Conservation (phyloP, 2,113 vertebrate species). For the Nycticebus coucang region DNA sequence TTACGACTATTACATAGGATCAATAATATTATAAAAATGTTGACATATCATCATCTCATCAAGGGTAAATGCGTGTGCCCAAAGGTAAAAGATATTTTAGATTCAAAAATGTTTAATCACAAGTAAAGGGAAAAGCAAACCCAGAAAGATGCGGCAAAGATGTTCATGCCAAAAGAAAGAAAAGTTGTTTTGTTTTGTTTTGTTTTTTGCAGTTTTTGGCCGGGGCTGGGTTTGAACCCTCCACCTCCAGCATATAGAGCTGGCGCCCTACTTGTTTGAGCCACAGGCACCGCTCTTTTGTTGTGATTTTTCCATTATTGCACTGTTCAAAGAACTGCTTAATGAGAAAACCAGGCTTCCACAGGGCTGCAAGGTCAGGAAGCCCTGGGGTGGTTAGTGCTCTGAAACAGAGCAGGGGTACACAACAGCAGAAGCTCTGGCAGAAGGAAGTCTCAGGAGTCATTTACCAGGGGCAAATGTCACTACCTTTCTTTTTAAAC, state of each 20-base stretch:
- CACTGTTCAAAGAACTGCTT: not conserved
- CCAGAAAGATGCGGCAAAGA: not conserved
- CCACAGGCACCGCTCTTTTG: too few species aligned
- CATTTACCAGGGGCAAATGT: not conserved
- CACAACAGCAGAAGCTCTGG: not conserved
- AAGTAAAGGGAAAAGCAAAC: not conserved
- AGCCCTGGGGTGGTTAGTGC: fast-evolving
- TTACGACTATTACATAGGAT: not conserved
- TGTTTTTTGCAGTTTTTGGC: too few species aligned
- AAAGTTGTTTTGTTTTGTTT: too few species aligned
- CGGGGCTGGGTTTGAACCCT: too few species aligned
- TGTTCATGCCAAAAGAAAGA: not conserved
- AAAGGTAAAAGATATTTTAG: not conserved
- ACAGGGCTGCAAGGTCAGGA: fast-evolving
- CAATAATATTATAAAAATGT: not conserved
- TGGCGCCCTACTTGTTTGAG: too few species aligned
- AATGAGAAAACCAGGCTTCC: not conserved
- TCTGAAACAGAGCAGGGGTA: not conserved
- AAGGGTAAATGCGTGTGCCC: not conserved
- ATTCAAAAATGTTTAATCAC: not conserved
- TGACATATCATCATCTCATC: not conserved
- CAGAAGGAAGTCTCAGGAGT: not conserved
- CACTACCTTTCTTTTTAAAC: not conserved
- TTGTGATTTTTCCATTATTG: fast-evolving
- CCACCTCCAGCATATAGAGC: too few species aligned